Evolutionary conservation across 2,113 vertebrate species (phyloP), one percentile per base, ranked within the genome.

Genomic region (Alligator sinensis): DNA sequence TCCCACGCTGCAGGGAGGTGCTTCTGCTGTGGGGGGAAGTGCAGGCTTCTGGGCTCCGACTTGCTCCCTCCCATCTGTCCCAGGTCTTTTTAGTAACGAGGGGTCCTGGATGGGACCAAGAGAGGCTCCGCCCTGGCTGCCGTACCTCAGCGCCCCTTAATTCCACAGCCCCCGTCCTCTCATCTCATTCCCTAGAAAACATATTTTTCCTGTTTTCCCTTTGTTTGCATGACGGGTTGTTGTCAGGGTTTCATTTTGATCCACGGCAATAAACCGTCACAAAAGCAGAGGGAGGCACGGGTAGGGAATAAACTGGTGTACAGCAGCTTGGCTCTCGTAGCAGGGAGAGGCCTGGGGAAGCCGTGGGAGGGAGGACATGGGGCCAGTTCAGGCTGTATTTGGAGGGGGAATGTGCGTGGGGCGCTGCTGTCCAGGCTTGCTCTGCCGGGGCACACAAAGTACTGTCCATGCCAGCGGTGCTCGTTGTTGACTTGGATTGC

Each of bases 191-290:
- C 58, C 25, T 10, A 19, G 54, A 72, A 27, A 61, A 75, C 28
- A 38, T 77, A 62, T 1, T 6, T 96, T 82, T 86, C 24, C 90
- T 94, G 15, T 2, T 95, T 95, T 95, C 60, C 55, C 28, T 84
- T 93, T 88, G 72, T 82, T 60, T 72, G 81, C 95, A 92, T 87
- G 74, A 68, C 95, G 70, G 5, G 64, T 84, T 72, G 5, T 94
- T 96, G 68, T 96, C 89, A 81, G 2, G 47, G 58, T 28, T 93
- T 95, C 93, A 21, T 94, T 96, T 95, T 91, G 94, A 94, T 84
- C 61, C 90, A 19, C 22, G 77, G 94, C 90, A 75, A 87, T 88
- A 82, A 89, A 93, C 19, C 12, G 85, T 68, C 88, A 61, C 82
- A 93, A 87, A 91, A 94, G 87, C 47, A 47, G 47, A 47, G 64